Evolutionary conservation across 2,888 invertebrate species (phyloP), one percentile per base, ranked within the genome.

Genomic region (Sthenelais limicola): DNA sequence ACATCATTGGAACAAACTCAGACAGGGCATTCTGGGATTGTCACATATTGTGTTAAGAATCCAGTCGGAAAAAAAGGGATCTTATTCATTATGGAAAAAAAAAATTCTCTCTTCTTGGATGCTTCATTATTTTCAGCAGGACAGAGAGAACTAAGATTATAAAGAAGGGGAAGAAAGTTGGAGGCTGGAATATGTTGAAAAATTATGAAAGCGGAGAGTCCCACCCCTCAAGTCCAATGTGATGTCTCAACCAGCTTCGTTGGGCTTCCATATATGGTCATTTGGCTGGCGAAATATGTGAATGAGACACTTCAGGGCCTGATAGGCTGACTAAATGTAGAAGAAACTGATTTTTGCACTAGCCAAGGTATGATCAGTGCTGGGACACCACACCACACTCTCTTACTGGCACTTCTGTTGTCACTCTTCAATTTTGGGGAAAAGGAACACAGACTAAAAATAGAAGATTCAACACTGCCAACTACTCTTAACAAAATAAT

Each of bases 351-450:
- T 43, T 62, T 38, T 62, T 62, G 62, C 62, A 62, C 62, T 62
- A 62, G 62, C 62, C 62, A 62, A 62, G 35, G 62, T 3, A 62
- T 62, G 62, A 62, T 62, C 62, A 62, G 62, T 62, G 62, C 62
- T 26, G 24, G 38, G 38, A 38, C 62, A 62, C 62, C 62, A 28
- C 62, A 38, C 38, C 62, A 62, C 62, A 38, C 38, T 62, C 38
- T 38, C n/a, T n/a, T n/a, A n/a, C n/a, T n/a, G n/a, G n/a, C n/a
- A n/a, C n/a, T n/a, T n/a, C n/a, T n/a, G n/a, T n/a, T n/a, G n/a
- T n/a, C n/a, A n/a, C n/a, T n/a, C n/a, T n/a, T n/a, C n/a, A n/a
- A n/a, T n/a, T n/a, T n/a, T n/a, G n/a, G n/a, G n/a, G n/a, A n/a
- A n/a, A n/a, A n/a, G n/a, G n/a, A n/a, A n/a, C n/a, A n/a, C n/a